Base-by-base conservation (phyloP, 2,113 vertebrate species). In the Oncorhynchus clarkii region DNA sequence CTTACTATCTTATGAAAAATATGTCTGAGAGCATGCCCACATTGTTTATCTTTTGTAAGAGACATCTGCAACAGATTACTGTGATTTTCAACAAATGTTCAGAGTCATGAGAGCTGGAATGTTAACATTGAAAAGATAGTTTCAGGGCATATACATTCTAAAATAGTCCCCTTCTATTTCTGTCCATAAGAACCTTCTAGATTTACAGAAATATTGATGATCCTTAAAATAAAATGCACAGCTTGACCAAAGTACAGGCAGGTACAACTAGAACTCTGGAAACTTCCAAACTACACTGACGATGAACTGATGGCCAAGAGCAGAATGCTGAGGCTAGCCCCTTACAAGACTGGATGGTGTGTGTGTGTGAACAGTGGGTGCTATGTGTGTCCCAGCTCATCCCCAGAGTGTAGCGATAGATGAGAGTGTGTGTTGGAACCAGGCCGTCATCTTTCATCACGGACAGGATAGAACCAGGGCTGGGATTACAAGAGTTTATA, bases 361-460 rank as follows among this genome's bases (percentile, higher is more conserved):
- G 48, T 72, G 49, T 9, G 66, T 67, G 69, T 16, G 68, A 0
- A 24, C 22, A n/a, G 73, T 78, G 81, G 83, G 72, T 76, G 72
- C 34, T 83, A 84, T 83, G 78, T 88, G 83, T 83, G 87, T 78
- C 86, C 85, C 79, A 59, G 80, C 85, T 81, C 51, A 18, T 54
- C 91, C 91, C 89, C 87, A 67, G 88, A 89, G 89, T 70, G 59
- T 8, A 78, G 89, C 91, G 92, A 93, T 84, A 84, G 87, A 93
- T 92, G 91, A 89, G 86, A 70, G 80, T 80, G 72, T 77, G 78
- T 74, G 78, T 76, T 80, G 80, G 73, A 77, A 86, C 71, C 82
- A 88, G 76, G 77, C 70, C 67, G 75, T 79, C 75, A 92, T 92
- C 89, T 88, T 90, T 92, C 88, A 92, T 86, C 81, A 78, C n/a